Percentiles rank a stretch among this genome's conserved stretches.
These are phyloP conservation scores for Pica pica DNA, from an alignment of 2,113 vertebrate species.

Conservation along the genomic window DNA sequence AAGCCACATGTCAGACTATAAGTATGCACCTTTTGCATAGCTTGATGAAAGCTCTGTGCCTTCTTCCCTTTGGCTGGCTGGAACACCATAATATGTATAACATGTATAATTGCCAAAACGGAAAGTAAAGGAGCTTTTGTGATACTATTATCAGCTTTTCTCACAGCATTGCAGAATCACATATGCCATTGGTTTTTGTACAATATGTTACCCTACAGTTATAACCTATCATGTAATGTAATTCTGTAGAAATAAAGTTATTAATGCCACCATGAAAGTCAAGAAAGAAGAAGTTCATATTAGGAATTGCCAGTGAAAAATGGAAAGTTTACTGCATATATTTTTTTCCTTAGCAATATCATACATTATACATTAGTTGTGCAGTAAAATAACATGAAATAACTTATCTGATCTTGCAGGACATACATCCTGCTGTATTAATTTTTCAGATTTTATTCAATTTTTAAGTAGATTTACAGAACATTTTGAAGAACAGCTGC, in stretches of 20 bases:
- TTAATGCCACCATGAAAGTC: neutral
- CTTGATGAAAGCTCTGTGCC: neutral
- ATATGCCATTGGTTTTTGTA: neutral
- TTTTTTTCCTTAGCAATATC: neutral
- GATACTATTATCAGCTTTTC: slow-evolving; percentile 42
- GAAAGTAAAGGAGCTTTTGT: slow-evolving; percentile 20
- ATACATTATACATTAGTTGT: neutral
- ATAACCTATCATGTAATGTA: neutral
- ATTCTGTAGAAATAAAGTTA: neutral
- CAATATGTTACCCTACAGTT: neutral
- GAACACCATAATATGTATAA: neutral
- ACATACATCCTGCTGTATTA: neutral
- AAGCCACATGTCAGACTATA: neutral
- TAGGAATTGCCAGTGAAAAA: neutral
- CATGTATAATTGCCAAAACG: slow-evolving; percentile 17
- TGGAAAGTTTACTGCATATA: neutral
- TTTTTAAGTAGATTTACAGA: neutral
- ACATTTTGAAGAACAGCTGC: neutral
- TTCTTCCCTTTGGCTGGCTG: neutral
- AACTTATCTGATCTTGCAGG: neutral
- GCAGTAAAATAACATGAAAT: neutral
- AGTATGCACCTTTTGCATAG: neutral
- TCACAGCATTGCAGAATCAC: neutral
- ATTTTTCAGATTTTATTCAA: neutral
- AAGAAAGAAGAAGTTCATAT: neutral